phyloP scores from a whole-genome alignment of 2,888 invertebrate genomes.

The Meiosimyza decipiens region DNA sequence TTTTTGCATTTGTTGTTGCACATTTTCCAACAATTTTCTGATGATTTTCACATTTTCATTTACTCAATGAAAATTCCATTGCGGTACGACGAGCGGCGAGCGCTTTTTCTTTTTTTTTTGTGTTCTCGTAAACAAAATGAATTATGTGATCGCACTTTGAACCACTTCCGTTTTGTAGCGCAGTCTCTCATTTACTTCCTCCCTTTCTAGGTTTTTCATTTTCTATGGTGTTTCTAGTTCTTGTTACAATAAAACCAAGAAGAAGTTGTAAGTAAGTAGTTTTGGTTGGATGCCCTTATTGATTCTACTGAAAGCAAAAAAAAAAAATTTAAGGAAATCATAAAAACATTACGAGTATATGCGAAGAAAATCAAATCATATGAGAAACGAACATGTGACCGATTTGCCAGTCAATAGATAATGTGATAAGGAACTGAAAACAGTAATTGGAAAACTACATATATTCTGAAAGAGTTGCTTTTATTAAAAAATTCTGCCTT shows the following conservation, averaged over 20 bases:
- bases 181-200: not conserved
- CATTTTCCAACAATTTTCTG: slow-evolving; percentile 25
- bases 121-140: not conserved
- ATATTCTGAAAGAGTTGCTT: too few relatives aligned
- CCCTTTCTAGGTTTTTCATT: not conserved
- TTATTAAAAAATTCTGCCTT: too few relatives aligned
- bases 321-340: not conserved
- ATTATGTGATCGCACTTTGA: slow-evolving; percentile 24
- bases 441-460: too few relatives aligned
- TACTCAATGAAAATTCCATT: slow-evolving; percentile 4
- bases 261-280: not conserved
- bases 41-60: slow-evolving; percentile 8
- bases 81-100: not conserved
- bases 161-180: not conserved
- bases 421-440: too few relatives aligned
- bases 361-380: slow-evolving; percentile 1
- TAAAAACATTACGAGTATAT: not conserved
- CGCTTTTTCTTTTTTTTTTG: too few relatives aligned
- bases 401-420: too few relatives aligned
- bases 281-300: slow-evolving; percentile 9
- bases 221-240: not conserved
- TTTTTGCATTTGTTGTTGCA: slow-evolving; percentile 19
- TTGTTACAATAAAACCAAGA: not conserved
- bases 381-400: not conserved
- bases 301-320: slow-evolving; percentile 17